These are phyloP conservation scores for Torymus tubicola DNA, from an alignment of 2,888 invertebrate genomes.

Conservation along the genomic window DNA sequence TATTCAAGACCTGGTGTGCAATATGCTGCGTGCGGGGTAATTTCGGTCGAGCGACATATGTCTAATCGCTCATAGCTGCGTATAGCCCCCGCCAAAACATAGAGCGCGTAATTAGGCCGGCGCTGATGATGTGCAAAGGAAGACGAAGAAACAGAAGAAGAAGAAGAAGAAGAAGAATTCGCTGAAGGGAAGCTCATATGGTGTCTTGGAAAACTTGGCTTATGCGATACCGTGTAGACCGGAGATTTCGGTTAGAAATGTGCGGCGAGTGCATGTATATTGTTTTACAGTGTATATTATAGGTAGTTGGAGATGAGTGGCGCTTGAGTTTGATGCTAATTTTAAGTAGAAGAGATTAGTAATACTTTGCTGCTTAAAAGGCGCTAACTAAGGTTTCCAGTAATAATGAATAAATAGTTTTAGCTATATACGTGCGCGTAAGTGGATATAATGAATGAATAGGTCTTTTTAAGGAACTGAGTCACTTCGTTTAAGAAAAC, in stretches of 20 bases:
- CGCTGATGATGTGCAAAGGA: background rate
- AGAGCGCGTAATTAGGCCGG: slow-evolving; percentile 38
- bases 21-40: slow-evolving; percentile 22
- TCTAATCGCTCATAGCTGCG: slow-evolving; percentile 29
- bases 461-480: slow-evolving; percentile 12
- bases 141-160: slow-evolving; percentile 19
- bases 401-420: background rate
- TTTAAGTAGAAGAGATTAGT: no score
- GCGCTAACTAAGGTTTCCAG: no score
- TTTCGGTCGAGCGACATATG: slow-evolving; percentile 2
- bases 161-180: slow-evolving; percentile 21
- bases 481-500: slow-evolving; percentile 1
- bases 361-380: no score
- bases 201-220: no score
- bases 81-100: slow-evolving; percentile 19
- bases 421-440: background rate
- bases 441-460: slow-evolving; percentile 10
- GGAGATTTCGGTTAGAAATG: no score
- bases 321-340: no score
- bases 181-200: background rate
- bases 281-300: no score
- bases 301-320: no score
- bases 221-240: no score
- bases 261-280: no score
- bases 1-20: background rate